Conservation (phyloP, 2,888 invertebrate genomes). For the Elegia similella region DNA sequence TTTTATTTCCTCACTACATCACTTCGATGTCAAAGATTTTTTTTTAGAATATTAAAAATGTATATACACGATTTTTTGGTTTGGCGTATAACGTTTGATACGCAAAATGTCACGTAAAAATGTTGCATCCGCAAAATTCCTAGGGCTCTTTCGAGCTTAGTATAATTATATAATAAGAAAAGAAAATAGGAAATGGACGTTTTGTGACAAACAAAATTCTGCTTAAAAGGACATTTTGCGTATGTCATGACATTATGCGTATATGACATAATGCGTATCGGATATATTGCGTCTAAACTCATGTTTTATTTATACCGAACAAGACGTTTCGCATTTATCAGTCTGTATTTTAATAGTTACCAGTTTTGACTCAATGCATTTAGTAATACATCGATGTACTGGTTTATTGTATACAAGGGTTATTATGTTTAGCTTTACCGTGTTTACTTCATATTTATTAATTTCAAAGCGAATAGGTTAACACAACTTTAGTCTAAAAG, state of each 20-base stretch:
- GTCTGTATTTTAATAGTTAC: slow-evolving; percentile 12
- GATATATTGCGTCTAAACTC: neutral
- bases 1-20: slow-evolving; percentile 30
- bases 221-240: neutral
- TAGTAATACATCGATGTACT: slow-evolving; percentile 8
- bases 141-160: no score
- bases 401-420: neutral
- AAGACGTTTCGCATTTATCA: slow-evolving; percentile 14
- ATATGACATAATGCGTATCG: neutral
- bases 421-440: neutral
- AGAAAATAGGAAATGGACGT: no score
- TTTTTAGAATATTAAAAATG: slow-evolving; percentile 34
- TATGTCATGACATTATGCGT: neutral
- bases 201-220: neutral
- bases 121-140: no score
- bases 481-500: no score
- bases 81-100: neutral
- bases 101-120: neutral
- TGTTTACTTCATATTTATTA: neutral
- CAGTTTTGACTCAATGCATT: slow-evolving; percentile 10
- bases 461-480: no score
- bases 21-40: slow-evolving; percentile 26
- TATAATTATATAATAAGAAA: no score
- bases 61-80: slow-evolving; percentile 38
- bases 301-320: slow-evolving; percentile 17